Conservation (phyloP, 2,888 invertebrate genomes). For the Chrysolina haemoptera region DNA sequence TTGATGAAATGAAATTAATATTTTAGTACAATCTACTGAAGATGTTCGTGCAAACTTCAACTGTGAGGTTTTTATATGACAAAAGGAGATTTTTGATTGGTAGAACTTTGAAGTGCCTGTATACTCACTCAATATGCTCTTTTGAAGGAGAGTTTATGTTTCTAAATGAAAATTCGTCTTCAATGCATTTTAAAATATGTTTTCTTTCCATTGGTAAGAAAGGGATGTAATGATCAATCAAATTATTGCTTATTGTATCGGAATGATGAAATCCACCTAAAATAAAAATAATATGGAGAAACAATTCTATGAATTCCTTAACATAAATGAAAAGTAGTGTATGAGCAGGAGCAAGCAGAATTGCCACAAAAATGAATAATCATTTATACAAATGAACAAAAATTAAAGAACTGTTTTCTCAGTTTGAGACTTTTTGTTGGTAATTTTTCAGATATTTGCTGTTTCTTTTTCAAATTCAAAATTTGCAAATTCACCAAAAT, state of each 20-base stretch:
- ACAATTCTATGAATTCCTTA: background rate
- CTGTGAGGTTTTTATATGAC: no score
- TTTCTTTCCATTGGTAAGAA: slow-evolving; percentile 91
- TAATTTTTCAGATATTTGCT: no score
- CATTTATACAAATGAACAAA: background rate
- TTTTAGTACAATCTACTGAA: no score
- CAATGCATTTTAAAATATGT: slow-evolving; percentile 86
- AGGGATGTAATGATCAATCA: slow-evolving; percentile 95
- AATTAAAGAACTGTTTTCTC: background rate
- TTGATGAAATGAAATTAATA: no score
- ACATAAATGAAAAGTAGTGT: no score
- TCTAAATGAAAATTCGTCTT: slow-evolving; percentile 74
- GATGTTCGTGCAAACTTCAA: no score
- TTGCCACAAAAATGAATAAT: no score
- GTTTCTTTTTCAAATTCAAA: no score
- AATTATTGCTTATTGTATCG: slow-evolving; percentile 84
- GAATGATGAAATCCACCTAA: slow-evolving; percentile 88
- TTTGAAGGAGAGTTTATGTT: slow-evolving; percentile 55
- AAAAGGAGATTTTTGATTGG: no score
- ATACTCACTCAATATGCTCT: slow-evolving; percentile 61
- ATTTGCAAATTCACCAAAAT: background rate
- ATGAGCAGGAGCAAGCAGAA: no score
- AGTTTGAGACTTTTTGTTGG: no score
- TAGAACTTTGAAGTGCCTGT: background rate
- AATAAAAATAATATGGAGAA: slow-evolving; percentile 49